Conservation (phyloP, 2,888 invertebrate species). For the Ectobius pallidus region DNA sequence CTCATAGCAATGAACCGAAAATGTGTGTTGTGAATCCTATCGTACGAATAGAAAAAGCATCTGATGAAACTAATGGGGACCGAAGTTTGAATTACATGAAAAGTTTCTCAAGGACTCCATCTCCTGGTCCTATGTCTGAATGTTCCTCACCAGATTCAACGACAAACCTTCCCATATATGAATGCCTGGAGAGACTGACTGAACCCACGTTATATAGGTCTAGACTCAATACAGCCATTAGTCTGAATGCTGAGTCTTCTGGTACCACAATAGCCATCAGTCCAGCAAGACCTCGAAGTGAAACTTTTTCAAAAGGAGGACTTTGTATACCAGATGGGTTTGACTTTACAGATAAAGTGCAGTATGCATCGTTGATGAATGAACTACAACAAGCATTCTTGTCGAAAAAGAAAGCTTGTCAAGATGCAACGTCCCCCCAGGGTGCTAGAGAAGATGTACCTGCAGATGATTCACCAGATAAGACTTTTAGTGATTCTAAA, state of each 20-base stretch:
- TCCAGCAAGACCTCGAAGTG: slow-evolving; percentile 50
- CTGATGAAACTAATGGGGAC: slow-evolving; percentile 56
- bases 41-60: slow-evolving; percentile 57
- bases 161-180: slow-evolving; percentile 54
- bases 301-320: slow-evolving; percentile 44
- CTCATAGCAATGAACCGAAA: slow-evolving; percentile 23
- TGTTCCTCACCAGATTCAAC: slow-evolving; percentile 55
- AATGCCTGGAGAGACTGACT: slow-evolving; percentile 57
- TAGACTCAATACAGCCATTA: slow-evolving; percentile 53
- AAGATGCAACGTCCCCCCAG: slow-evolving; percentile 50
- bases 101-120: slow-evolving; percentile 59
- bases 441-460: slow-evolving; percentile 51
- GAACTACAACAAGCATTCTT: slow-evolving; percentile 57
- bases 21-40: slow-evolving; percentile 54
- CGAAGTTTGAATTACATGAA: slow-evolving; percentile 59
- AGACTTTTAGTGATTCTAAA: slow-evolving; percentile 48
- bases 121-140: slow-evolving; percentile 52
- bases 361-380: slow-evolving; percentile 59
- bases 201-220: slow-evolving; percentile 57
- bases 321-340: slow-evolving; percentile 14
- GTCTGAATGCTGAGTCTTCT: slow-evolving; percentile 48
- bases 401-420: slow-evolving; percentile 51
- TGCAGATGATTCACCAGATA: slow-evolving; percentile 47
- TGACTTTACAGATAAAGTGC: slow-evolving; percentile 49
- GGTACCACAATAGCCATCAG: slow-evolving; percentile 35